phyloP scores from a whole-genome alignment of 2,113 vertebrate species.

The Cochlearius cochlearius region DNA sequence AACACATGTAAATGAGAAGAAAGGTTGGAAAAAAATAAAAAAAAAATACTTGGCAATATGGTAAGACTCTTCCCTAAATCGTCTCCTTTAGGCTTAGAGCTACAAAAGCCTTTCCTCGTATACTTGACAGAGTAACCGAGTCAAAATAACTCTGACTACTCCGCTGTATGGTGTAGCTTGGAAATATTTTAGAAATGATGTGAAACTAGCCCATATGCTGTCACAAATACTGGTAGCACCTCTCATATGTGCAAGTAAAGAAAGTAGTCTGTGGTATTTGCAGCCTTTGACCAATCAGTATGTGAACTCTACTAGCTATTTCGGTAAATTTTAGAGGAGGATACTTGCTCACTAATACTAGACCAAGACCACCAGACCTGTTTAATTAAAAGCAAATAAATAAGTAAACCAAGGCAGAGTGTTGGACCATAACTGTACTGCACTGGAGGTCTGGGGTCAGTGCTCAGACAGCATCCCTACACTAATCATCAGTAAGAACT shows the following conservation, averaged over 20 bases:
- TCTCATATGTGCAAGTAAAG: background rate
- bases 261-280: background rate
- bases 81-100: background rate
- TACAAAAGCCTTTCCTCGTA: background rate
- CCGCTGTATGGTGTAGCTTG: background rate
- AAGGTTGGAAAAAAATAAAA: background rate
- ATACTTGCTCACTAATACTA: background rate
- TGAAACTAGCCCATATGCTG: background rate
- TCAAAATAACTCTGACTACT: background rate
- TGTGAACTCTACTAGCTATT: background rate
- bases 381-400: background rate
- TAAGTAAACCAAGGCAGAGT: background rate
- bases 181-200: background rate
- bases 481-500: background rate
- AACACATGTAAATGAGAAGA: conserved; percentile 48
- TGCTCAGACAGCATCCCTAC: background rate
- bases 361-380: background rate
- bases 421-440: background rate
- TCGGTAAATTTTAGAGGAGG: background rate
- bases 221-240: background rate
- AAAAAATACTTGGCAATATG: background rate
- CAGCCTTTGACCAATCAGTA: background rate
- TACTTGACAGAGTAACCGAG: background rate
- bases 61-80: background rate
- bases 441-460: background rate